Percentiles rank a stretch among this genome's conserved stretches.
phyloP scores from a whole-genome alignment of 2,888 invertebrate genomes.

The Arge pagana region DNA sequence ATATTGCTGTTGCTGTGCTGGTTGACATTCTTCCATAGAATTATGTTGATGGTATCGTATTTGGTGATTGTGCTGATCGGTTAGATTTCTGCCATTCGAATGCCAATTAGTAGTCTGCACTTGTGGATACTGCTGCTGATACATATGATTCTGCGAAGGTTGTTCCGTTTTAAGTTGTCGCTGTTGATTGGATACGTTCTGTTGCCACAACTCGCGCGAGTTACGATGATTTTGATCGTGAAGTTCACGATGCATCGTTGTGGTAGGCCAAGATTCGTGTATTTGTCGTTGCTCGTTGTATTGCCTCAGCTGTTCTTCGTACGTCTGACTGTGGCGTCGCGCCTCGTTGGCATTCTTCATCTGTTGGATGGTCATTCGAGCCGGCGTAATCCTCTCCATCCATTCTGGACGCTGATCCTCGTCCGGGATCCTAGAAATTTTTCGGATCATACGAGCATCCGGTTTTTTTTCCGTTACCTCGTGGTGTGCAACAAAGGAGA shows the following conservation, averaged over 20 bases:
- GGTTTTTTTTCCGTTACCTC: not conserved
- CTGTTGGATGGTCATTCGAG: conserved; percentile 33
- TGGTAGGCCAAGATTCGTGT: too few relatives aligned
- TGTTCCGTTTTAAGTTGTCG: not conserved
- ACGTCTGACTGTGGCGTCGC: not conserved
- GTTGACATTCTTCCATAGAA: not conserved
- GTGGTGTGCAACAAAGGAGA: conserved; percentile 32
- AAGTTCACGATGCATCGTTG: too few relatives aligned
- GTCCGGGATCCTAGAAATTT: conserved; percentile 19
- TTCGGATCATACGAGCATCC: not conserved
- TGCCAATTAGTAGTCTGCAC: not conserved
- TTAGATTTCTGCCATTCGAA: conserved; percentile 1
- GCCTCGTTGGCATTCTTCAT: too few relatives aligned
- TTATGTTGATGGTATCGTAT: not conserved
- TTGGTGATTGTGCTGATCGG: not conserved
- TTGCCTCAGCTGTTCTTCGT: not conserved
- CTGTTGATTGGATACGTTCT: not conserved
- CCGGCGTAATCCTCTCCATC: conserved; percentile 49
- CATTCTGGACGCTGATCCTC: conserved; percentile 47
- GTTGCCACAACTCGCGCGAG: too few relatives aligned
- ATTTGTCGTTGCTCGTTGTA: too few relatives aligned
- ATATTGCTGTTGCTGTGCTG: not conserved
- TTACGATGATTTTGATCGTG: too few relatives aligned
- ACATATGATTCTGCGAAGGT: not conserved
- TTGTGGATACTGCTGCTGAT: not conserved